Evolutionary conservation across 1,140 invertebrate species (phyloP).

Genomic region (Venustaconcha ellipsiformis): DNA sequence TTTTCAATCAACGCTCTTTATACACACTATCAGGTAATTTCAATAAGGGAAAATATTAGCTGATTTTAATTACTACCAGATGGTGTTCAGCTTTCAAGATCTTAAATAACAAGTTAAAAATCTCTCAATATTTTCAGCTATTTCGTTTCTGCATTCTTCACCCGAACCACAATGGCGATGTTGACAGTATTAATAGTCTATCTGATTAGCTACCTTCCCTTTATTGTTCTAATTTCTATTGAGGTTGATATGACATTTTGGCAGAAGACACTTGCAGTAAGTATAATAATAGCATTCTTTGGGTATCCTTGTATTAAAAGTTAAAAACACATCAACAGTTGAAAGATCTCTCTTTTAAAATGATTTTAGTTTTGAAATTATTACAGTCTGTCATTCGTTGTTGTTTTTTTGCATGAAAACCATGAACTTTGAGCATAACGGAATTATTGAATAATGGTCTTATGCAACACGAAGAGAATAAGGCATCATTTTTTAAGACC

Average conservation of each 20-base stretch:
- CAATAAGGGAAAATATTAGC: too few relatives aligned
- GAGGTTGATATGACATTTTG: conserved; percentile 63
- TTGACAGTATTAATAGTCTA: conserved; percentile 68
- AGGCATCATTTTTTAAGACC: too few relatives aligned
- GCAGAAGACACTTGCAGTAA: conserved; percentile 67
- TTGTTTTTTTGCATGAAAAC: too few relatives aligned
- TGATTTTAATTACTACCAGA: neutral
- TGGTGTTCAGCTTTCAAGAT: neutral
- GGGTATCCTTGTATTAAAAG: too few relatives aligned
- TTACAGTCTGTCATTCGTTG: too few relatives aligned
- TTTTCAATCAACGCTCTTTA: neutral
- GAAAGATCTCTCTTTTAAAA: too few relatives aligned
- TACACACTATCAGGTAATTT: neutral
- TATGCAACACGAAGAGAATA: too few relatives aligned
- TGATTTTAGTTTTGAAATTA: too few relatives aligned
- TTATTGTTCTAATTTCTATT: conserved; percentile 65
- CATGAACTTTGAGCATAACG: too few relatives aligned
- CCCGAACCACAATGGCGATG: conserved; percentile 68
- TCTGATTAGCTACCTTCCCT: conserved; percentile 70
- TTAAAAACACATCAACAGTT: too few relatives aligned
- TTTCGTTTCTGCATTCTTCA: conserved; percentile 70
- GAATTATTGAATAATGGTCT: too few relatives aligned
- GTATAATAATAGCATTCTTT: conserved; percentile 22
- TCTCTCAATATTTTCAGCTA: conserved; percentile 60
- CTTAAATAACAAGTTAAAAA: neutral